These are phyloP conservation scores for Crotophaga sulcirostris DNA, from an alignment of 2,113 vertebrate genomes.

Conservation along the genomic window DNA sequence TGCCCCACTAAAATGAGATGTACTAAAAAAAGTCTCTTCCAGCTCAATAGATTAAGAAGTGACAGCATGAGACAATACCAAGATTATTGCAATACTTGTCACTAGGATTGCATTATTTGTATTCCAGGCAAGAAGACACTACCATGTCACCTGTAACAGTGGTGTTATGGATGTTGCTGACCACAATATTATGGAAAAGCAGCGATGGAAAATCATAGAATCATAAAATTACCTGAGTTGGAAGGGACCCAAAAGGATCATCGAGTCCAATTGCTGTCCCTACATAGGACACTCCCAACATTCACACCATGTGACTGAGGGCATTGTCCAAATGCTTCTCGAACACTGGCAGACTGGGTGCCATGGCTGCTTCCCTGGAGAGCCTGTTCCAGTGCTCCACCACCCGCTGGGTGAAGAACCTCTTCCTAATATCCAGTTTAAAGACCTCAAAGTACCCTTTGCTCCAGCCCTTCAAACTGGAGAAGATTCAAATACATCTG, in stretches of 20 bases:
- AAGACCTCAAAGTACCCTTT: background rate
- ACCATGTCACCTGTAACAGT: background rate
- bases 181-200: background rate
- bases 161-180: constrained; percentile 7
- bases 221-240: no score
- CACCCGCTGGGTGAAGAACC: no score
- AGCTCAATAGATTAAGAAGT: background rate
- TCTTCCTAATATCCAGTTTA: no score
- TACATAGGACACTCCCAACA: no score
- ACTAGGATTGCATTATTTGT: background rate
- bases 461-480: background rate
- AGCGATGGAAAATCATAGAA: background rate
- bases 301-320: no score
- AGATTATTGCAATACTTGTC: background rate
- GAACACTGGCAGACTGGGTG: no score
- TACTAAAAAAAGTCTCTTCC: background rate
- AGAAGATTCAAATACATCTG: background rate
- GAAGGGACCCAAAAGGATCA: no score
- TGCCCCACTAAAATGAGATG: background rate
- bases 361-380: no score
- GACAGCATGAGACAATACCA: background rate
- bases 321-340: no score
- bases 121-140: background rate
- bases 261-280: no score
- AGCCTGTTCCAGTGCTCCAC: no score